phyloP scores from a whole-genome alignment of 1,140 invertebrate genomes.

The Platyura marginata region DNA sequence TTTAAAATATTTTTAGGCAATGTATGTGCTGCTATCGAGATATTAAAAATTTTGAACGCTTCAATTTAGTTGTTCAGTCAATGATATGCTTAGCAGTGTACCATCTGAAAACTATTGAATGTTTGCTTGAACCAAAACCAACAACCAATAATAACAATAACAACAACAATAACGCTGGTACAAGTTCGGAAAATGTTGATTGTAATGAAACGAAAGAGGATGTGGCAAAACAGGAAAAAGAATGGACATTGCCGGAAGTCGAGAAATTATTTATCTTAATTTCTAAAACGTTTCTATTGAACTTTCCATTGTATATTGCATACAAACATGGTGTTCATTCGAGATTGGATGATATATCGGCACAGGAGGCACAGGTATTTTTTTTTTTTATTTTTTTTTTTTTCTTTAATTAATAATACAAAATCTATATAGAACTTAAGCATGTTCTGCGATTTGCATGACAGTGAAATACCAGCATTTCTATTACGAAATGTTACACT shows the following conservation, averaged over 20 bases:
- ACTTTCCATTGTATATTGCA: conserved; percentile 82
- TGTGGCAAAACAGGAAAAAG: conserved; percentile 16
- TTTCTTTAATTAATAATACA: no score
- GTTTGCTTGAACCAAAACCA: conserved; percentile 25
- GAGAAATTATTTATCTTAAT: conserved; percentile 61
- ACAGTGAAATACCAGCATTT: conserved; percentile 79
- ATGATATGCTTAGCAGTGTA: conserved; percentile 53
- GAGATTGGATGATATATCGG: conserved; percentile 55
- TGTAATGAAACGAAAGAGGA: conserved; percentile 6
- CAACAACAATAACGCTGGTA: background rate
- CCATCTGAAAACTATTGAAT: conserved; percentile 52
- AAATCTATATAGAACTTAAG: conserved; percentile 35
- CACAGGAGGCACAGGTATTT: conserved; percentile 46
- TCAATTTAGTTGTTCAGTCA: conserved; percentile 68
- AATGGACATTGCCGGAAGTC: conserved; percentile 53
- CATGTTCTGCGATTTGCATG: conserved; percentile 78
- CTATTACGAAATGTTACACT: conserved; percentile 74
- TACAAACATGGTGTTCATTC: conserved; percentile 68
- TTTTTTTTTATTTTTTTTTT: background rate
- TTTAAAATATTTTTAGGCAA: conserved; percentile 34
- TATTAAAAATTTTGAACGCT: conserved; percentile 74
- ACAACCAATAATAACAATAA: background rate
- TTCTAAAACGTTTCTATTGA: conserved; percentile 65
- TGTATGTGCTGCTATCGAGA: conserved; percentile 86
- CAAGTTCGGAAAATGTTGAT: background rate